A percentile compares a stretch with the other conserved stretches of the same genome.
These are phyloP conservation scores for Maniola hyperantus DNA, from an alignment of 2,888 invertebrate genomes.

Conservation along the genomic window DNA sequence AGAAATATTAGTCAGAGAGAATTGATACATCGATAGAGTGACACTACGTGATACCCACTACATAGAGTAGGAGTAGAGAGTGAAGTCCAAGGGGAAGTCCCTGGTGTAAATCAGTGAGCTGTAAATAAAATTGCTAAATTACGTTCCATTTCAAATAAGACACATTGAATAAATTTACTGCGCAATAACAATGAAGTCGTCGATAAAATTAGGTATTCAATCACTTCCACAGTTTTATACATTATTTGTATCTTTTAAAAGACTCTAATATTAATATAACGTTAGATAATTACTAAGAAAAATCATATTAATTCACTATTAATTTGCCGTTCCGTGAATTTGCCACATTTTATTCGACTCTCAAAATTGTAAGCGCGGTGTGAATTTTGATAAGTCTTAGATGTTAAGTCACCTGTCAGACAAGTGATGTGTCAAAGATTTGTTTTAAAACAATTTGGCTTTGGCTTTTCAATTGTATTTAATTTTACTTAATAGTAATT, in stretches of 20 bases:
- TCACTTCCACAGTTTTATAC: neutral
- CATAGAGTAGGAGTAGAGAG: too few relatives aligned
- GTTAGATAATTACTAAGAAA: too few relatives aligned
- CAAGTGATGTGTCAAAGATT: too few relatives aligned
- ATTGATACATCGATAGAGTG: too few relatives aligned
- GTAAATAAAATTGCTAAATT: neutral
- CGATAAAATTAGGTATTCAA: neutral
- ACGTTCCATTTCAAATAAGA: neutral
- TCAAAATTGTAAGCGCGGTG: neutral
- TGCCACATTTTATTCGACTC: neutral
- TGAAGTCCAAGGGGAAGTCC: too few relatives aligned
- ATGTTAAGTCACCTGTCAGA: neutral
- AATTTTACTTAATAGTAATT: neutral
- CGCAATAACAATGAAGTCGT: neutral
- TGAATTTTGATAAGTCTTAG: too few relatives aligned
- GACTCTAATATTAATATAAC: too few relatives aligned
- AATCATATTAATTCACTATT: neutral
- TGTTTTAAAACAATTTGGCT: neutral
- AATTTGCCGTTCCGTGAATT: too few relatives aligned
- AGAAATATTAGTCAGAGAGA: too few relatives aligned
- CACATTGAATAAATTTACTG: neutral
- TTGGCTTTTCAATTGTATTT: neutral
- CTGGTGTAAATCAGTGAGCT: too few relatives aligned
- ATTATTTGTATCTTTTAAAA: neutral
- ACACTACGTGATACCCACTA: too few relatives aligned